Evolutionary conservation across 2,113 vertebrate genomes (phyloP).

Genomic region (Pagrus major): DNA sequence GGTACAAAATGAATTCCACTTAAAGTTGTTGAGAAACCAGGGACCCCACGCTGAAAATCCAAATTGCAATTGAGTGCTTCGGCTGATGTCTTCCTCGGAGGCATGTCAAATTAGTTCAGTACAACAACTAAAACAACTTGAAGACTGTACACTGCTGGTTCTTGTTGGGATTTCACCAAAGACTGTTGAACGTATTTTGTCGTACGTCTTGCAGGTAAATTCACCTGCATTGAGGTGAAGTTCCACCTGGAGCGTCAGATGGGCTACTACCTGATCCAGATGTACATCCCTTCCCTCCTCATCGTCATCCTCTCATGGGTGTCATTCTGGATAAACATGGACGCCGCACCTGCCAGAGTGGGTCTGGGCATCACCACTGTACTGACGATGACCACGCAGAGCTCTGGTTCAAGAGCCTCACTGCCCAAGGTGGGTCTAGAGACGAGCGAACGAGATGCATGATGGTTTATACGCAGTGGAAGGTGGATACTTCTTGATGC

Average conservation of each 20-base stretch:
- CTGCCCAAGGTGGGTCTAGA: constrained; percentile 91
- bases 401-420: constrained; percentile 92
- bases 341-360: constrained; percentile 91
- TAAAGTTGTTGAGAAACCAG: constrained; percentile 1
- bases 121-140: background rate
- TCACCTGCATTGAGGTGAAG: constrained; percentile 95
- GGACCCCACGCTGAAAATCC: background rate
- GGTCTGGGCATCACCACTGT: constrained; percentile 94
- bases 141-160: background rate
- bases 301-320: constrained; percentile 96
- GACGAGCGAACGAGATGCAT: background rate
- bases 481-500: background rate
- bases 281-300: constrained; percentile 95
- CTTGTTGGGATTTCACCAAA: too few relatives aligned
- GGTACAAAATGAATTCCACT: constrained; percentile 80
- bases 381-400: constrained; percentile 96
- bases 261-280: constrained; percentile 97
- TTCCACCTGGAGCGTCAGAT: constrained; percentile 96
- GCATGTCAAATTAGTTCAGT: background rate
- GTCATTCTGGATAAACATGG: constrained; percentile 98
- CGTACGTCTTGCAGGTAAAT: constrained; percentile 85
- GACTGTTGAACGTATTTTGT: background rate
- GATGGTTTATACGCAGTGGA: background rate
- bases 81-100: background rate
- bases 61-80: background rate